phyloP scores from a whole-genome alignment of 2,888 invertebrate species.

The Aromia moschata region DNA sequence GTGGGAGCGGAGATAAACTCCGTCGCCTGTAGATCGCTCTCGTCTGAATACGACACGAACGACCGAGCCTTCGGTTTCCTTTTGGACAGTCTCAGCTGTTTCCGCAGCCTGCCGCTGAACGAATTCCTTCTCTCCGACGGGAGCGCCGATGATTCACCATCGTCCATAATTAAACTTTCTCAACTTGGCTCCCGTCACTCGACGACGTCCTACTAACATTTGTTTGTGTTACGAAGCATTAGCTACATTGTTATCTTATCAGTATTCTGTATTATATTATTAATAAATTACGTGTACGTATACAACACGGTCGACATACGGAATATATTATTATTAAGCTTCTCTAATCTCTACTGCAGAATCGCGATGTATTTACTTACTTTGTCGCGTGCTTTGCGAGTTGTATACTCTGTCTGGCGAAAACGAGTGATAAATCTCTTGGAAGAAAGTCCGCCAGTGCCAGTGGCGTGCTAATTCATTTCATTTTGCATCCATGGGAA shows the following conservation, averaged over 20 bases:
- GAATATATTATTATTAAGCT: too few species aligned
- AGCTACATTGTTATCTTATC: background rate
- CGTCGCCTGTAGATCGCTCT: constrained; percentile 16
- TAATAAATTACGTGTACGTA: too few species aligned
- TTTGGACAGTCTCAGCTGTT: constrained; percentile 21
- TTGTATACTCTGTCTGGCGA: too few species aligned
- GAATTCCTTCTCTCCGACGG: background rate
- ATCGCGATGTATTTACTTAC: too few species aligned
- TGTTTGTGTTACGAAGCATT: background rate
- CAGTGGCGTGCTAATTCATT: too few species aligned
- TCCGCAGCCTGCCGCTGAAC: constrained; percentile 9
- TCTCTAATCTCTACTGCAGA: too few species aligned
- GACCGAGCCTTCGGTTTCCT: constrained; percentile 28
- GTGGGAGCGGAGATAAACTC: constrained; percentile 41
- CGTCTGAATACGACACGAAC: background rate
- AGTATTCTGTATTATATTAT: background rate
- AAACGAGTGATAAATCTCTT: too few species aligned
- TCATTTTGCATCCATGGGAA: too few species aligned
- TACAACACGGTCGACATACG: too few species aligned
- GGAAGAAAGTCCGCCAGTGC: too few species aligned
- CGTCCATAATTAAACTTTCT: constrained; percentile 4
- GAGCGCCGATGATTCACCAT: background rate
- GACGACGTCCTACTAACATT: background rate
- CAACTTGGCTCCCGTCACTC: background rate
- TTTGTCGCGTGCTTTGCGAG: too few species aligned